Base-by-base conservation (phyloP, 2,113 vertebrate species). In the Myrmecophaga tridactyla region DNA sequence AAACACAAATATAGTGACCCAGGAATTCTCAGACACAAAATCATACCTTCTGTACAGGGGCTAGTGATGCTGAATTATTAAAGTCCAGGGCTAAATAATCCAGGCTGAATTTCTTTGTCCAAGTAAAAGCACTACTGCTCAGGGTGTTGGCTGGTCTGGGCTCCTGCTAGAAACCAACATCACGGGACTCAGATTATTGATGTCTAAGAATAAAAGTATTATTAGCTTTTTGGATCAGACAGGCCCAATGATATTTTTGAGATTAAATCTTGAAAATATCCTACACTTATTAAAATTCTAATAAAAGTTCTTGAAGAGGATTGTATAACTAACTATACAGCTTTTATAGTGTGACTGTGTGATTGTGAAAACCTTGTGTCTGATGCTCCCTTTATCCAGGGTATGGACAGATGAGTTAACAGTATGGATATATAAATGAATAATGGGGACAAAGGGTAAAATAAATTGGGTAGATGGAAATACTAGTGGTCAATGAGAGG, bases 41-140 rank as follows among this genome's bases (percentile, higher is more conserved):
- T 92, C 82, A 1, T 98, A 99, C 99, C 99, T 99, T 99, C 93
- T 99, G 99, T 48, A 99, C 99, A 95, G 99, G 99, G 56, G 99
- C 99, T 29, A 99, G 99, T 51, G 99, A 99, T 53, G 99, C 98
- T 25, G 99, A 99, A 97, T 99, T 97, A 97, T 99, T 97, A 97
- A 99, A 99, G 98, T 99, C 99, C 98, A 99, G 97, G 10, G 99
- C 99, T 97, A 99, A 98, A 97, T 99, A 99, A 97, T 99, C 99
- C 80, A 99, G 98, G 97, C 99, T 99, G 76, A 98, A 99, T 96
- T 98, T 98, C 96, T 98, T 99, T 21, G 97, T 96, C 98, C 98
- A 99, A 9, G 97, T 97, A 92, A 98, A 98, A 96, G 98, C 98
- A 51, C 99, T 98, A 90, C 97, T 98, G 81, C 94, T 97, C 43